These are phyloP conservation scores for Pachypeltis micranthus DNA, from an alignment of 1,140 invertebrate species.

Conservation along the genomic window DNA sequence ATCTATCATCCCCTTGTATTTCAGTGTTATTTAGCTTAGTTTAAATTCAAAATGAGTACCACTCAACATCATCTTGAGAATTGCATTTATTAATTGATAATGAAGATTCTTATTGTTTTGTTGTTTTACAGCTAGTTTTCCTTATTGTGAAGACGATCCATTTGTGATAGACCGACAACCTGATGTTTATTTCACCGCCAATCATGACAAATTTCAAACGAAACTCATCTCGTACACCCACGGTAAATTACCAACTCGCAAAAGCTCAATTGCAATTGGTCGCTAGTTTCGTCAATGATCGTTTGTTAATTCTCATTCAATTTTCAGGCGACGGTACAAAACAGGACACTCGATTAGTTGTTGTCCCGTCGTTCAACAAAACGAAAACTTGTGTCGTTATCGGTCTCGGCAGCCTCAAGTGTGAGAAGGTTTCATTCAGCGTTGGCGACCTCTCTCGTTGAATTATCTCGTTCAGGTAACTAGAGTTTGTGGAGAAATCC, in stretches of 20 bases:
- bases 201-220: conserved; percentile 1
- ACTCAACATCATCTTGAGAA: no score
- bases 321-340: not conserved
- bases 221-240: not conserved
- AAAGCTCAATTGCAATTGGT: no score
- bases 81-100: not conserved
- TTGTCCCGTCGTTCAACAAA: not conserved
- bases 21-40: no score
- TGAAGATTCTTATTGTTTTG: not conserved
- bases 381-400: conserved; percentile 3
- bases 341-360: not conserved
- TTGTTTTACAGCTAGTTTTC: not conserved
- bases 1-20: no score
- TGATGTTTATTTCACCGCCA: not conserved
- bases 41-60: no score
- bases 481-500: no score
- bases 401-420: not conserved
- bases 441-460: not conserved
- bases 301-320: no score
- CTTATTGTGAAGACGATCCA: not conserved
- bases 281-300: no score
- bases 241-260: no score
- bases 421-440: conserved; percentile 1
- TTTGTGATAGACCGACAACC: not conserved
- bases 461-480: no score